Evolutionary conservation across 1,140 invertebrate species (phyloP).

Genomic region (Caenorhabditis latens): DNA sequence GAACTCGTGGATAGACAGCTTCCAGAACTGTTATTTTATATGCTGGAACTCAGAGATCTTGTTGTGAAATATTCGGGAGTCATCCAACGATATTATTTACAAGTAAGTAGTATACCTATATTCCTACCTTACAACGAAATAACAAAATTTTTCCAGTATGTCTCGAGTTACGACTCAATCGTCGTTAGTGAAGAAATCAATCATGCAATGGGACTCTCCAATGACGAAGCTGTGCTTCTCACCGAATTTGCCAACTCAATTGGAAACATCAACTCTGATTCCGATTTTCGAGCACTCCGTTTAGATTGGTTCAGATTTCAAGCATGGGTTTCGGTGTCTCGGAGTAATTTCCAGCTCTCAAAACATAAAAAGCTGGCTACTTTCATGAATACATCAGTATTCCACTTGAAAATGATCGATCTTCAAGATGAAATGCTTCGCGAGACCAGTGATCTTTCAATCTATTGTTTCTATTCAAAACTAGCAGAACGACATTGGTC

Average conservation of each 20-base stretch:
- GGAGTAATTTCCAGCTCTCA: slow-evolving; percentile 86
- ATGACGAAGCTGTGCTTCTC: slow-evolving; percentile 64
- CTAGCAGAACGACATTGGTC: slow-evolving; percentile 72
- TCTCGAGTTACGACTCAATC: slow-evolving; percentile 91
- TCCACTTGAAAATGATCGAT: slow-evolving; percentile 98
- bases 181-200: slow-evolving; percentile 90
- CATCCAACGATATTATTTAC: slow-evolving; percentile 96
- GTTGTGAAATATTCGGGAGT: slow-evolving; percentile 87
- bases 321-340: slow-evolving; percentile 90
- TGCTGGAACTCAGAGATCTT: slow-evolving; percentile 88
- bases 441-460: slow-evolving; percentile 95
- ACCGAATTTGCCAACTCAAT: slow-evolving; percentile 49
- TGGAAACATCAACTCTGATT: slow-evolving; percentile 60
- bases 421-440: slow-evolving; percentile 96
- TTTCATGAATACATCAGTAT: slow-evolving; percentile 93
- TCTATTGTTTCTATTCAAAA: slow-evolving; percentile 84
- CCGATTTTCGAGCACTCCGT: slow-evolving; percentile 86
- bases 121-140: neutral
- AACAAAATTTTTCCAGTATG: slow-evolving; percentile 53
- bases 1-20: slow-evolving; percentile 84
- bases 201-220: slow-evolving; percentile 50
- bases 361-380: slow-evolving; percentile 89
- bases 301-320: slow-evolving; percentile 96
- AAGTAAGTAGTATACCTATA: slow-evolving; percentile 27
- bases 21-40: slow-evolving; percentile 96